Percentiles rank a stretch among this genome's conserved stretches.
Evolutionary conservation across 2,113 vertebrate genomes (phyloP).

Genomic region (Tapirus terrestris): DNA sequence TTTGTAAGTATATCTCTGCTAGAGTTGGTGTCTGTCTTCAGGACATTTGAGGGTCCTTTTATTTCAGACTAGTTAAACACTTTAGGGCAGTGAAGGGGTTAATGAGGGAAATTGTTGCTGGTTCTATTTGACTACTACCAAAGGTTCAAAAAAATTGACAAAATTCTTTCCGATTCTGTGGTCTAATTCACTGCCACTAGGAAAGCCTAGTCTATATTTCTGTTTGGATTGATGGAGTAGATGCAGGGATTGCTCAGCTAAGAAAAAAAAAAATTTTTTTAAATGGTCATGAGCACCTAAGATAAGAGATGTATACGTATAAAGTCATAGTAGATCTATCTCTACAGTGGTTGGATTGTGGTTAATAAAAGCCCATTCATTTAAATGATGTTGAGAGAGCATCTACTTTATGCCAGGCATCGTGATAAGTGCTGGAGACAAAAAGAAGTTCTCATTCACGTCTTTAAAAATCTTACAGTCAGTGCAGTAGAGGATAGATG

Average conservation of each 20-base stretch:
- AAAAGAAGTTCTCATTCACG: neutral
- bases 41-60: constrained; percentile 64
- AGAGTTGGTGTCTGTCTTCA: neutral
- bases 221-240: constrained; percentile 65
- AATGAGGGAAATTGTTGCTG: constrained; percentile 77
- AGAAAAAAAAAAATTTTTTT: neutral
- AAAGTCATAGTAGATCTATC: neutral
- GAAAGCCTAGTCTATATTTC: constrained; percentile 76
- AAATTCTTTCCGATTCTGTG: neutral
- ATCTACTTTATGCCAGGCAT: neutral
- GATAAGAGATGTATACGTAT: neutral
- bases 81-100: constrained; percentile 67
- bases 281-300: neutral
- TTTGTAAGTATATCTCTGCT: constrained; percentile 65
- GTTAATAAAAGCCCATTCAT: neutral
- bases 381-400: neutral
- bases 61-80: constrained; percentile 60
- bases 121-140: neutral
- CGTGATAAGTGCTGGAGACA: neutral
- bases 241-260: neutral
- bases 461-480: neutral
- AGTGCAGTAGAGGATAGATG: neutral
- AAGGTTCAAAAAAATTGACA: constrained; percentile 77
- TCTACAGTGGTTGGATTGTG: neutral
- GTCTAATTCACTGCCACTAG: constrained; percentile 59